A percentile compares a stretch with the other conserved stretches of the same genome.
Conservation (phyloP, 2,888 invertebrate species). For the Cerastoderma edule region DNA sequence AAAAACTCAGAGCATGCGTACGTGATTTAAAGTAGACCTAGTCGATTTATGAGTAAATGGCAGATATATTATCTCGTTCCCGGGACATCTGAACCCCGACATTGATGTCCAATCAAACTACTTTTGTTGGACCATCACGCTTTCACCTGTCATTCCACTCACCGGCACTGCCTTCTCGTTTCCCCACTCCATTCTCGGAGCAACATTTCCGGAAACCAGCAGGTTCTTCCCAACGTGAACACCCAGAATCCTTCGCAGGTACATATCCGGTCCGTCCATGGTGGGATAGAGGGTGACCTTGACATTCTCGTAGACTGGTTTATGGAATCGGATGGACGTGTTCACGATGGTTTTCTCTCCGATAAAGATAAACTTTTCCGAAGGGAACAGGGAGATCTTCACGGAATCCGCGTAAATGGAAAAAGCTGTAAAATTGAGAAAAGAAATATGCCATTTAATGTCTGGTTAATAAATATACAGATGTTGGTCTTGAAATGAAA, state of each 20-base stretch:
- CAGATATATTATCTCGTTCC: too few relatives aligned
- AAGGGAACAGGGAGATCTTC: constrained; percentile 19
- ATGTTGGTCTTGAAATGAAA: too few relatives aligned
- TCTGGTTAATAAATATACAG: too few relatives aligned
- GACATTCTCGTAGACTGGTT: constrained; percentile 16
- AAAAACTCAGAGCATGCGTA: too few relatives aligned
- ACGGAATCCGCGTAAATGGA: constrained; percentile 8
- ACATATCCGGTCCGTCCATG: constrained; percentile 35
- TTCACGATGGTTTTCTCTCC: constrained; percentile 36
- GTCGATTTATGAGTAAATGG: too few relatives aligned
- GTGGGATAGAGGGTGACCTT: constrained; percentile 26
- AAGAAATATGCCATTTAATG: too few relatives aligned
- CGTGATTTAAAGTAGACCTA: too few relatives aligned
- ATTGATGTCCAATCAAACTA: too few relatives aligned
- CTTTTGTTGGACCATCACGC: too few relatives aligned
- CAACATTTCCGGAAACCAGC: constrained; percentile 23
- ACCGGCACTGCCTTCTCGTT: constrained; percentile 18
- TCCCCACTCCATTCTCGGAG: constrained; percentile 30
- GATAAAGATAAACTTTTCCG: constrained; percentile 15
- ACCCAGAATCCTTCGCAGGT: constrained; percentile 23
- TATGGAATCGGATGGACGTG: constrained; percentile 23
- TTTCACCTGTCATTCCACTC: too few relatives aligned
- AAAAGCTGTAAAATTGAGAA: too few relatives aligned
- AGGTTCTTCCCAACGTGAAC: constrained; percentile 25
- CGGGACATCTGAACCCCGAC: too few relatives aligned